Percentiles rank a stretch among this genome's conserved stretches.
Conservation (phyloP, 2,888 invertebrate species). For the Drosophila parthenogenetica region DNA sequence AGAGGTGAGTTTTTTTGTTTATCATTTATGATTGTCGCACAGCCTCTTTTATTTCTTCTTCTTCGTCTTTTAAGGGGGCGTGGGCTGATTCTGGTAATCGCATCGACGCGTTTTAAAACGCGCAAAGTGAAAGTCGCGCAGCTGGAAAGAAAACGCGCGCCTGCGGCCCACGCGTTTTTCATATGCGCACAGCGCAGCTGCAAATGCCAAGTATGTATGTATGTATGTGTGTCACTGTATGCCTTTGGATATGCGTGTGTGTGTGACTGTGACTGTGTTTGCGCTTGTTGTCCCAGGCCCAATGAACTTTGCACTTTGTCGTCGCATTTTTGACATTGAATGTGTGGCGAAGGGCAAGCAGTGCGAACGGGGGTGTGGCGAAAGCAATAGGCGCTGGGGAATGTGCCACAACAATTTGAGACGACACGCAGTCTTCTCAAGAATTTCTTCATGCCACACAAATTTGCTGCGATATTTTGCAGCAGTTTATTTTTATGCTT, state of each 20-base stretch:
- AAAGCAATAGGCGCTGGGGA: constrained; percentile 23
- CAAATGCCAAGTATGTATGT: constrained; percentile 26
- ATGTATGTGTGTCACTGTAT: background rate
- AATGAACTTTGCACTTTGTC: constrained; percentile 58
- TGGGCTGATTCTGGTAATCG: constrained; percentile 60
- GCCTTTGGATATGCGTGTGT: background rate
- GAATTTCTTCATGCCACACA: constrained; percentile 58
- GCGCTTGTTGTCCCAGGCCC: constrained; percentile 45
- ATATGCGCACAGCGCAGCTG: constrained; percentile 19
- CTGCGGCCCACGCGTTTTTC: constrained; percentile 37
- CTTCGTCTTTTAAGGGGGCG: constrained; percentile 34
- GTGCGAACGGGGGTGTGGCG: background rate
- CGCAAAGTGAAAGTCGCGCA: constrained; percentile 71
- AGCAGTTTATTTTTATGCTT: constrained; percentile 70
- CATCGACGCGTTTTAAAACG: constrained; percentile 67
- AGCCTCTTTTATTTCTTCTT: constrained; percentile 19
- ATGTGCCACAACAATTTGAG: constrained; percentile 41
- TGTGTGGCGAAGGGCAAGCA: constrained; percentile 18
- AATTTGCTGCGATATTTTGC: constrained; percentile 44
- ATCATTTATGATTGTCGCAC: constrained; percentile 42
- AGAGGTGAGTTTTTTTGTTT: constrained; percentile 36
- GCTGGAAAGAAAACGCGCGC: constrained; percentile 39
- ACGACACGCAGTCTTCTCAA: constrained; percentile 35
- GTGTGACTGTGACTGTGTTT: background rate
- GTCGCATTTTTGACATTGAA: constrained; percentile 61